Percentiles rank a stretch among this genome's conserved stretches.
phyloP scores from a whole-genome alignment of 2,888 invertebrate genomes.

The Acanthosepion esculentum region DNA sequence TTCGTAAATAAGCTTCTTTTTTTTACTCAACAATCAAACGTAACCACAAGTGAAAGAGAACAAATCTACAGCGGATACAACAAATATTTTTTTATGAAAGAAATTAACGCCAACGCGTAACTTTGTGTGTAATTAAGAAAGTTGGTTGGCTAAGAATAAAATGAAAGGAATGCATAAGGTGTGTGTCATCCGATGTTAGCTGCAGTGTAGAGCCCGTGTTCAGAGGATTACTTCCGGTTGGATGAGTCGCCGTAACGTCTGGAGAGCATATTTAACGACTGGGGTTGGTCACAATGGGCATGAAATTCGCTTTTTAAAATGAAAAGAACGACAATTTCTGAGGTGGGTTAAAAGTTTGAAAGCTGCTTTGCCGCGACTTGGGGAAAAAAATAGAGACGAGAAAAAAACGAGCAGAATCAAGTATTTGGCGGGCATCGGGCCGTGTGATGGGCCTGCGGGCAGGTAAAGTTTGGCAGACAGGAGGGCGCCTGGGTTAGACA shows the following conservation, averaged over 20 bases:
- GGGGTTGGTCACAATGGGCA: conserved; percentile 20
- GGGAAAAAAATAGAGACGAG: background rate
- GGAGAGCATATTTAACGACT: background rate
- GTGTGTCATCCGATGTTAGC: background rate
- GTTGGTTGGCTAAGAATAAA: background rate
- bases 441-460: background rate
- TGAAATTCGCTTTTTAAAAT: background rate
- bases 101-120: conserved; percentile 4
- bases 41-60: background rate
- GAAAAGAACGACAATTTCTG: conserved; percentile 4
- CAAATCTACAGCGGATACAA: background rate
- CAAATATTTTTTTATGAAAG: background rate
- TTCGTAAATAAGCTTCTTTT: background rate
- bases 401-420: background rate
- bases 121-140: background rate
- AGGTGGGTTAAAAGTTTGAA: conserved; percentile 12
- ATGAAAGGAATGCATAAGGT: background rate
- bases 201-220: background rate
- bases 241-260: background rate
- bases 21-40: background rate
- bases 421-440: conserved; percentile 20
- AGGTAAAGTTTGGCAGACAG: background rate
- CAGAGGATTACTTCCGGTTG: conserved; percentile 12
- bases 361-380: background rate
- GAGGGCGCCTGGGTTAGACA: conserved; percentile 12